Evolutionary conservation across 2,888 invertebrate species (phyloP).

Genomic region (Lepidochrysops patricia): DNA sequence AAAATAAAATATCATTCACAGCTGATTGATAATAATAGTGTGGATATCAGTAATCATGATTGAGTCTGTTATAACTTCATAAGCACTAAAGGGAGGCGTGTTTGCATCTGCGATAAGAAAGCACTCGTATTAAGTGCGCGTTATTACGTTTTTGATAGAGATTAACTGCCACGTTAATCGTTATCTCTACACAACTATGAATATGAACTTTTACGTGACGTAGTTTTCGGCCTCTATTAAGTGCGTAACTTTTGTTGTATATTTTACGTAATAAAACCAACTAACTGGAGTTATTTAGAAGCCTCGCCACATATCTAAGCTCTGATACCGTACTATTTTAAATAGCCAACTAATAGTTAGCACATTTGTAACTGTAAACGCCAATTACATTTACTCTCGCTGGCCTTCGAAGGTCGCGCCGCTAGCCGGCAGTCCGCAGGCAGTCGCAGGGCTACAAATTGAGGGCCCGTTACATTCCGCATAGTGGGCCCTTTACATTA

Average conservation of each 20-base stretch:
- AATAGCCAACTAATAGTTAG: background rate
- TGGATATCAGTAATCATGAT: too few species aligned
- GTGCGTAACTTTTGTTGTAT: background rate
- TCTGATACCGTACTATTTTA: background rate
- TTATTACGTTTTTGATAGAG: background rate
- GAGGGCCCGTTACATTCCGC: conserved; percentile 28
- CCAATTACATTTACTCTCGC: background rate
- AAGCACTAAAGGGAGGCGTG: background rate
- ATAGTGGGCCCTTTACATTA: conserved; percentile 16
- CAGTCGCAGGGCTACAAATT: conserved; percentile 22
- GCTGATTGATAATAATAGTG: too few species aligned
- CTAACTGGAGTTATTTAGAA: too few species aligned
- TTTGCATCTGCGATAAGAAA: background rate
- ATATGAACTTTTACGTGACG: background rate
- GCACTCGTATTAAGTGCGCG: background rate
- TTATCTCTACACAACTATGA: too few species aligned
- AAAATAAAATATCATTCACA: too few species aligned
- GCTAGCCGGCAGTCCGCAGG: conserved; percentile 13
- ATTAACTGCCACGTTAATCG: background rate
- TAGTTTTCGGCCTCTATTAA: background rate
- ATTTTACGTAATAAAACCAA: background rate
- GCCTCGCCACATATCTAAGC: background rate
- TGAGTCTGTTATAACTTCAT: too few species aligned
- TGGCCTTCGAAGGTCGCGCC: background rate
- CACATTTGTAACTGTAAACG: background rate